Conservation (phyloP, 2,888 invertebrate genomes). For the Phrixothrix hirtus region DNA sequence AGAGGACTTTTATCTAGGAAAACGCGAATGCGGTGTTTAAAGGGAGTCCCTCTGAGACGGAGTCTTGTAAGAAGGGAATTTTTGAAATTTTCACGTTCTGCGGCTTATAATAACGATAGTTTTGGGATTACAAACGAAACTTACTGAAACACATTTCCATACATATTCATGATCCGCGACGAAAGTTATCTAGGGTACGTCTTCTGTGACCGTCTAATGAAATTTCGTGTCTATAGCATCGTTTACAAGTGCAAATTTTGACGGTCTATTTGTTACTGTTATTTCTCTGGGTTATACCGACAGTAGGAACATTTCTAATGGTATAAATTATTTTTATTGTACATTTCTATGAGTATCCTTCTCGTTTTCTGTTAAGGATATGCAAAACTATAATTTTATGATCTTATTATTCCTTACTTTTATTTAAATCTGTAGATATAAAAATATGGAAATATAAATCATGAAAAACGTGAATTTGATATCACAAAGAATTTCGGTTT, state of each 20-base stretch:
- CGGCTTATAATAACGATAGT: conserved; percentile 44
- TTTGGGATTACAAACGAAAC: conserved; percentile 44
- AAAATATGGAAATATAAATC: not conserved
- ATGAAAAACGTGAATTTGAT: not conserved
- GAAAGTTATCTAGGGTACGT: conserved; percentile 47
- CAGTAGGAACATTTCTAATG: too few relatives aligned
- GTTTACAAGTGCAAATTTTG: too few relatives aligned
- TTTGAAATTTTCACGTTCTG: conserved; percentile 35
- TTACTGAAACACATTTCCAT: conserved; percentile 46
- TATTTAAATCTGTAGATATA: too few relatives aligned
- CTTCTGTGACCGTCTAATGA: conserved; percentile 42
- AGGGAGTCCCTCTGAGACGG: conserved; percentile 16
- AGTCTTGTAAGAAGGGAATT: conserved; percentile 26
- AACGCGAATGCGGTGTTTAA: conserved; percentile 18
- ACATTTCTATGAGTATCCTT: too few relatives aligned
- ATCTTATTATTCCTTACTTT: too few relatives aligned
- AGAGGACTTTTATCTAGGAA: conserved; percentile 18
- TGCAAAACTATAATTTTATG: too few relatives aligned
- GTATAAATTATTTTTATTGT: too few relatives aligned
- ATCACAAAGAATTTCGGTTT: not conserved
- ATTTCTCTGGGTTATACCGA: too few relatives aligned
- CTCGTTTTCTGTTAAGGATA: too few relatives aligned
- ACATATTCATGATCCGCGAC: conserved; percentile 46
- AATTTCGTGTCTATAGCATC: too few relatives aligned
- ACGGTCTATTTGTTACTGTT: too few relatives aligned